Evolutionary conservation across 64 coral and sea anemone genomes (phyloP).

Genomic region (Dendrophyllia cribrosa): DNA sequence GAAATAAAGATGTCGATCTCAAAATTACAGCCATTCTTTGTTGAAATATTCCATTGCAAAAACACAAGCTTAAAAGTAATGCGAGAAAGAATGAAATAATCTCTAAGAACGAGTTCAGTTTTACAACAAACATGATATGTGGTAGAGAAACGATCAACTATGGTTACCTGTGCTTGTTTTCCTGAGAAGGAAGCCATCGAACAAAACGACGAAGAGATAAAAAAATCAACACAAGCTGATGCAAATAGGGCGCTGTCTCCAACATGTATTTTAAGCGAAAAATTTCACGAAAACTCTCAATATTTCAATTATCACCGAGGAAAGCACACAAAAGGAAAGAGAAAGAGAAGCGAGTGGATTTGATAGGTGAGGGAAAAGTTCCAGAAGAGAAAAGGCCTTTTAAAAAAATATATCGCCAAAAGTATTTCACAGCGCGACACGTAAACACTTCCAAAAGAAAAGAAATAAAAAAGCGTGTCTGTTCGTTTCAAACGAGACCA

Average conservation of each 20-base stretch:
- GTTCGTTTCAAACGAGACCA: not conserved
- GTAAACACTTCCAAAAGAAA: not conserved
- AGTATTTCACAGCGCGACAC: not conserved
- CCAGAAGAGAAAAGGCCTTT: not conserved
- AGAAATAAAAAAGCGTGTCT: not conserved
- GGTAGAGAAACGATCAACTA: not conserved
- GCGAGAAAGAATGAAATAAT: not conserved
- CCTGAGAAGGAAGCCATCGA: not conserved
- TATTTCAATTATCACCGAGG: not conserved
- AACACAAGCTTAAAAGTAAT: not conserved
- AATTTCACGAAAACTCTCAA: not conserved
- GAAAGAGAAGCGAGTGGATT: not conserved
- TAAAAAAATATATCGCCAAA: not conserved
- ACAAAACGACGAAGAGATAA: not conserved
- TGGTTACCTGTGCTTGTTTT: conserved; percentile 9
- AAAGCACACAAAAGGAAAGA: not conserved
- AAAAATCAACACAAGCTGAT: not conserved
- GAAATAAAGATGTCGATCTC: not conserved
- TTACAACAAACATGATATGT: not conserved
- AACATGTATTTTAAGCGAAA: conserved; percentile 47
- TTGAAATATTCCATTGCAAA: not conserved
- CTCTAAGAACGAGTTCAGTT: not conserved
- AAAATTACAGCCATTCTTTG: not conserved
- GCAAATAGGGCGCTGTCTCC: conserved; percentile 33
- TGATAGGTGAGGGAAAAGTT: not conserved